Evolutionary conservation across 2,888 invertebrate genomes (phyloP), one percentile per base, ranked within the genome.

Genomic region (Ectemnius lituratus): DNA sequence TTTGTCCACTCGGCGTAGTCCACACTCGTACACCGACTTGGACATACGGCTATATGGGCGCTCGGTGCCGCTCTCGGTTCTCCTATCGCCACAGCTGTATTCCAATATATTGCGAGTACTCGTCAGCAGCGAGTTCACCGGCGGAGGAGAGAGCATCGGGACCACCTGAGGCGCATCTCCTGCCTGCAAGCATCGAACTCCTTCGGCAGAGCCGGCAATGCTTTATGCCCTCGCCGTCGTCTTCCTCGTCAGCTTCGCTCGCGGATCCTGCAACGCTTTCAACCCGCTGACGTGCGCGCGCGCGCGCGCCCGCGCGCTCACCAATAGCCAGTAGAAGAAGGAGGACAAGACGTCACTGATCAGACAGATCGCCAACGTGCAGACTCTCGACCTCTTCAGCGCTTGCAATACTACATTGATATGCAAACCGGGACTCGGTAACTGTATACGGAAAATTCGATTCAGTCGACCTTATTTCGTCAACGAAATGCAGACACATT

Each of bases 41-140:
- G 61, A 67, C 70, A 27, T 59, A 23, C 60, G 65, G 16, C 63
- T 52, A 14, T 57, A 47, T 20, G 59, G 58, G 49, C 62, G 62
- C 52, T 14, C 66, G 69, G 76, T 76, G 37, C 37, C 37, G 37
- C 37, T 6, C 37, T 8, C 37, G 37, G 37, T 6, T 11, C 37
- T 37, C 37, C 37, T 37, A 81, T 74, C 79, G 76, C 76, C 79
- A 77, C 78, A 11, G 37, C 37, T 37, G 83, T 84, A 85, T 84
- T 85, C 85, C 85, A 85, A 85, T 85, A 85, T 85, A 85, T 85
- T 83, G 84, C 85, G 68, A 77, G 73, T 76, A 71, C 75, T 81
- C 73, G 76, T 78, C 81, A 71, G 58, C 23, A 23, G 16, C 61
- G 69, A 73, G 61, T 52, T 67, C 61, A 16, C 61, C 78, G 76